A percentile compares a stretch with the other conserved stretches of the same genome.
Conservation (phyloP, 2,113 vertebrate species). For the Tragulus kanchil region DNA sequence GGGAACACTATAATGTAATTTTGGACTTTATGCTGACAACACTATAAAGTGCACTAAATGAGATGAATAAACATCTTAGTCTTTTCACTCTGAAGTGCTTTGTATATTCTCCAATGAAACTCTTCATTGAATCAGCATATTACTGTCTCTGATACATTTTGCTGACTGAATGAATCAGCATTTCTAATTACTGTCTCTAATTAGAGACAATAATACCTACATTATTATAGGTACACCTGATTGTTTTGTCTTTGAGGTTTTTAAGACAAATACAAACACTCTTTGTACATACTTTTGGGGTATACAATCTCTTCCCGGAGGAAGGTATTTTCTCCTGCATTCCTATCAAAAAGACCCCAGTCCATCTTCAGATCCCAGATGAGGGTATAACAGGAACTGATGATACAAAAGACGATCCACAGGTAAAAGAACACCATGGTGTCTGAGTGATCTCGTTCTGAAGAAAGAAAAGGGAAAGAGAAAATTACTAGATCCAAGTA, state of each 20-base stretch:
- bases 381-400: conserved; percentile 98
- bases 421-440: conserved; percentile 97
- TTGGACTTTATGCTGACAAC: conserved; percentile 18
- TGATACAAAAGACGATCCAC: conserved; percentile 94
- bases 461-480: conserved; percentile 75
- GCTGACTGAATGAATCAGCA: background rate
- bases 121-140: no score
- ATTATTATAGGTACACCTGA: background rate
- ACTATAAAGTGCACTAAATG: background rate
- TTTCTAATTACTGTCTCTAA: conserved; percentile 46
- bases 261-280: background rate
- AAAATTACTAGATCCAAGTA: conserved; percentile 22
- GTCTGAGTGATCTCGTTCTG: conserved; percentile 94
- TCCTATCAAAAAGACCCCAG: conserved; percentile 98
- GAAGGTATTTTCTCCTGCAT: conserved; percentile 98
- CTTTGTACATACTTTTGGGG: conserved; percentile 93
- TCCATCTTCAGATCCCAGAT: conserved; percentile 99
- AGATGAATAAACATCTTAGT: conserved; percentile 52
- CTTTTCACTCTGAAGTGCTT: background rate
- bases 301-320: conserved; percentile 99
- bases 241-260: background rate
- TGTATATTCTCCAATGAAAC: no score
- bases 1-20: background rate
- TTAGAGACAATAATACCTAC: background rate
- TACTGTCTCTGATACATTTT: background rate